Evolutionary conservation across 35 echinoderm and acorn worm species (phyloP), one percentile per base, ranked within the genome.

Genomic region (Ophioderma brevispina): DNA sequence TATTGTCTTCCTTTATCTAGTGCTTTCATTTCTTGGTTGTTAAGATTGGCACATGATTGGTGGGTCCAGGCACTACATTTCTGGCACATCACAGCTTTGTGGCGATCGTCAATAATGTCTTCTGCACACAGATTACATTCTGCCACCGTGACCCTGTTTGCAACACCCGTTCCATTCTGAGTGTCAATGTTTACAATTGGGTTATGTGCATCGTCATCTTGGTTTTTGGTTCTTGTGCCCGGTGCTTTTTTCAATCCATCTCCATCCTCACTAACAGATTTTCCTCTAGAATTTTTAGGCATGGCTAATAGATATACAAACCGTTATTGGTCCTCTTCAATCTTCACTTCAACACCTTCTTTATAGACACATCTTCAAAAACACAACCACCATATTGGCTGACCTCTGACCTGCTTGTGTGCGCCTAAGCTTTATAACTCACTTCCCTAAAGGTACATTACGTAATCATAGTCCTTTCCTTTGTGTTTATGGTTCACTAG

Each of bases 21-120:
- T 0, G 46, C 81, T 52, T 83, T 83, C 38, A 46, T 46, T 50
- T 83, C 81, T 83, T 83, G 81, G 41, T 83, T 83, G 40, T 43
- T 83, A 5, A 55, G 28, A 8, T 50, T 32, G 31, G 81, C 81
- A 84, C 81, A 84, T 0, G 81, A 40, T 34, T 84, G 81, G 30
- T 84, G 42, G 0, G 31, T 84, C 81, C 81, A 84, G 0, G 32
- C 30, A 6, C 30, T 52, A 33, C 81, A 83, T 46, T 84, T 84
- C 81, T 84, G 81, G 35, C 81, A 84, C 37, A 40, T 59, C 3
- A 84, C 40, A 31, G 81, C 1, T 14, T 33, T 84, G 15, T 81
- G 35, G n/a, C 5, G 0, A 28, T 78, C 76, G n/a, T 70, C 59
- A 13, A 6, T 1, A 25, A 70, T 30, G 4, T 1, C 17, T 25